Conservation (phyloP, 2,113 vertebrate genomes). For the Dromaius novaehollandiae region DNA sequence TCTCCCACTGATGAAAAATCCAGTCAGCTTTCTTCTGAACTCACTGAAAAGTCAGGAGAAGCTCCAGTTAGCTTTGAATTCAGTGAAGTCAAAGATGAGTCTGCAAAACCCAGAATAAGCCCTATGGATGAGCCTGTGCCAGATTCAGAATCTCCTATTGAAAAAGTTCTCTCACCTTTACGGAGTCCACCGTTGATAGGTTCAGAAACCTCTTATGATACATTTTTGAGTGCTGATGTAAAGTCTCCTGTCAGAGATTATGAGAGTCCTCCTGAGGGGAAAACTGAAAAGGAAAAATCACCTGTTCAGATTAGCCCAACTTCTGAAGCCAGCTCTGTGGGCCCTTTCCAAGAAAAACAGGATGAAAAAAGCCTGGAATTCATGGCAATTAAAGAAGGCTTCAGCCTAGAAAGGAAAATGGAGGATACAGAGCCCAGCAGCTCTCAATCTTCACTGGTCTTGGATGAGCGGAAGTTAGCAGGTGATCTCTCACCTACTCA, state of each 20-base stretch:
- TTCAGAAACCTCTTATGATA: conserved; percentile 76
- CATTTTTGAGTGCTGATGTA: conserved; percentile 73
- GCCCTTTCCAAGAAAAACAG: conserved; percentile 74
- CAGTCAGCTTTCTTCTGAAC: conserved; percentile 76
- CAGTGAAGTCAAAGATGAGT: conserved; percentile 86
- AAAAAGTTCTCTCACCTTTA: conserved; percentile 80
- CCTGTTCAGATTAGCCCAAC: conserved; percentile 70
- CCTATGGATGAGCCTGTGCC: conserved; percentile 88
- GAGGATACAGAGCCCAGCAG: conserved; percentile 65
- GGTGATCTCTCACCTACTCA: conserved; percentile 83
- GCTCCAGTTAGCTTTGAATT: conserved; percentile 80
- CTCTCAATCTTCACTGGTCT: conserved; percentile 69
- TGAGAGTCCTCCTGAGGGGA: conserved; percentile 54
- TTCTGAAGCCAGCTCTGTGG: conserved; percentile 72
- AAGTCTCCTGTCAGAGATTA: conserved; percentile 65
- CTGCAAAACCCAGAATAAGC: conserved; percentile 80
- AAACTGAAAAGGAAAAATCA: conserved; percentile 70
- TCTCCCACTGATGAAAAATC: conserved; percentile 93
- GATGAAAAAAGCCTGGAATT: conserved; percentile 74
- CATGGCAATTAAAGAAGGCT: conserved; percentile 70
- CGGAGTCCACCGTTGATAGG: conserved; percentile 81
- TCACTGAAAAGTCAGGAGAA: conserved; percentile 66
- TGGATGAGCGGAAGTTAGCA: conserved; percentile 75
- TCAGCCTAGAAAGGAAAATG: conserved; percentile 66
- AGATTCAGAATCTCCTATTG: conserved; percentile 81